Evolutionary conservation across 30 jellyfish, hydroid and myxozoan genomes (phyloP).

Genomic region (Rhopilema esculentum): DNA sequence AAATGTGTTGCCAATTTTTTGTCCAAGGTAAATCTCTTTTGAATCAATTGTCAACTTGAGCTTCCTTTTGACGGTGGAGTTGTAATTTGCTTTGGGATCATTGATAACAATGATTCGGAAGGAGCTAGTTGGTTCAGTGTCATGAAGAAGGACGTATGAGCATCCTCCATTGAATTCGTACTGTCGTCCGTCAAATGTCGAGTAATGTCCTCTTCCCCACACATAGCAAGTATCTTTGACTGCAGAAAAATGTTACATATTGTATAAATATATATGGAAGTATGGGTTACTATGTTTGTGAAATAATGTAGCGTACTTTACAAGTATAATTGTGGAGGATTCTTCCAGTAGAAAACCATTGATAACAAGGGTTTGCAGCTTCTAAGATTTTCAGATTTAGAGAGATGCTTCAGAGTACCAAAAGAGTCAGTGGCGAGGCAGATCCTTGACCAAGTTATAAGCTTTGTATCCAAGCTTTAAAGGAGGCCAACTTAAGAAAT

Average conservation of each 20-base stretch:
- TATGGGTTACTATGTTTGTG: background rate
- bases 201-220: conserved; percentile 86
- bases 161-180: conserved; percentile 86
- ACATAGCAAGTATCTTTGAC: conserved; percentile 90
- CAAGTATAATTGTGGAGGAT: no score
- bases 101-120: conserved; percentile 83
- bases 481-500: no score
- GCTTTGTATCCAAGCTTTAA: no score
- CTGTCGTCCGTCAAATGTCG: conserved; percentile 92
- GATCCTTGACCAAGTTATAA: no score
- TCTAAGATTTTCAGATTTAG: no score
- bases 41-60: conserved; percentile 69
- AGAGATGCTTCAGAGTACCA: no score
- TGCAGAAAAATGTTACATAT: background rate
- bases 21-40: conserved; percentile 80
- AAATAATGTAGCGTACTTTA: no score
- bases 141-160: conserved; percentile 88
- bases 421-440: no score
- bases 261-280: background rate
- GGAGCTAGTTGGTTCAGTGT: conserved; percentile 70
- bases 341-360: no score
- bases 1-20: conserved; percentile 69
- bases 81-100: conserved; percentile 78
- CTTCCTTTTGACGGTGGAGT: conserved; percentile 86
- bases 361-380: no score